Evolutionary conservation across 2,113 vertebrate genomes (phyloP), one percentile per base, ranked within the genome.

Genomic region (Theristicus caerulescens): DNA sequence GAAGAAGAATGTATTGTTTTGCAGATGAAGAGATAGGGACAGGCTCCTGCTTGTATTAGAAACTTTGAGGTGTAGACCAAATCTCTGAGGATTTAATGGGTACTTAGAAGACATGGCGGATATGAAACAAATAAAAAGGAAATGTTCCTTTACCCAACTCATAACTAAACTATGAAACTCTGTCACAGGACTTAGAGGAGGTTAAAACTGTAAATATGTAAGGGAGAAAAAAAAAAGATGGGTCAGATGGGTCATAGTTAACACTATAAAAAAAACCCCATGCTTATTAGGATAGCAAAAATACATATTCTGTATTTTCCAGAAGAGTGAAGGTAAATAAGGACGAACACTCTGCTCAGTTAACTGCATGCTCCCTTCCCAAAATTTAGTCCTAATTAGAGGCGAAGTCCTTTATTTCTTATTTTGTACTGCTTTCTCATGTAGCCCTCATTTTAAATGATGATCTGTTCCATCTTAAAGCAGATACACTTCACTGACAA

Each of bases 201-300:
- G 47, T 93, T 94, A 86, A 67, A 94, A 27, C 70, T 92, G 72
- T 90, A 91, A 93, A 89, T 94, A 93, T 16, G 38, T n/a, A 46
- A 85, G 72, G 40, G 17, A 18, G 4, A 11, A 34, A 26, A 47
- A 38, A 52, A 46, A 57, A 36, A 58, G 26, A 42, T 82, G 64
- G 54, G 51, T 89, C 86, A 92, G 65, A 91, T 86, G 57, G 52
- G 17, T 71, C 72, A 47, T 11, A 40, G 27, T 74, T 86, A 88
- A 55, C 78, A 42, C 82, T 90, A 27, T 76, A 17, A n/a, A 78
- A 83, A 71, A 65, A 82, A 16, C 10, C 22, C 4, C 2, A 46
- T 79, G 34, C 74, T 92, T 83, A n/a, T 67, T 47, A 54, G 34
- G 44, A 42, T 2, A 77, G 42, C 58, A 55, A 47, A 51, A 71